These are phyloP conservation scores for Meiosimyza platycephala DNA, from an alignment of 2,888 invertebrate species.

Conservation along the genomic window DNA sequence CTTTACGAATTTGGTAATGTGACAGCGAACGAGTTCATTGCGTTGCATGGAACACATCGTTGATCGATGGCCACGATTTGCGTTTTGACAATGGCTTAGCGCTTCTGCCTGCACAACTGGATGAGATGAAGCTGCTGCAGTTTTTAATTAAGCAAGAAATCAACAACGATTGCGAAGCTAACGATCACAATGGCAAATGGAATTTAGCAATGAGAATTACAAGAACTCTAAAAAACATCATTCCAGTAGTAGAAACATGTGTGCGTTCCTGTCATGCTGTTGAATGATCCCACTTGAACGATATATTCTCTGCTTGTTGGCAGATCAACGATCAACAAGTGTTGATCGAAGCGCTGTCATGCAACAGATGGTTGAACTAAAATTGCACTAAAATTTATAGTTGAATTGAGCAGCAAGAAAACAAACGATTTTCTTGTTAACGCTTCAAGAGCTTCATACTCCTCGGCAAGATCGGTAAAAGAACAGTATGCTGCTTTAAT, in stretches of 20 bases:
- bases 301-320: neutral
- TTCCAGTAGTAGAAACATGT: slow-evolving; percentile 9
- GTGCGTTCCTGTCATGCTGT: slow-evolving; percentile 2
- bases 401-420: neutral
- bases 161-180: neutral
- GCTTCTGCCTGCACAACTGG: slow-evolving; percentile 19
- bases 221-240: too few relatives aligned
- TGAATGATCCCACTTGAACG: neutral
- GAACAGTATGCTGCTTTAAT: too few relatives aligned
- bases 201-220: too few relatives aligned
- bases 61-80: slow-evolving; percentile 25
- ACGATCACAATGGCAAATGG: neutral
- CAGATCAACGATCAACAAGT: slow-evolving; percentile 31
- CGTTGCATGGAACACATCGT: neutral
- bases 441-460: too few relatives aligned
- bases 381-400: neutral
- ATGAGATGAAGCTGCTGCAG: neutral
- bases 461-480: too few relatives aligned
- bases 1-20: slow-evolving; percentile 33
- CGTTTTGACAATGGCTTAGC: slow-evolving; percentile 1
- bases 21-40: slow-evolving; percentile 10
- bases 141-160: slow-evolving; percentile 30
- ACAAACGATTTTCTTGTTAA: slow-evolving; percentile 26
- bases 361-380: slow-evolving; percentile 9
- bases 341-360: slow-evolving; percentile 7